Evolutionary conservation across 2,113 vertebrate species (phyloP).

Genomic region (Smithornis capensis): DNA sequence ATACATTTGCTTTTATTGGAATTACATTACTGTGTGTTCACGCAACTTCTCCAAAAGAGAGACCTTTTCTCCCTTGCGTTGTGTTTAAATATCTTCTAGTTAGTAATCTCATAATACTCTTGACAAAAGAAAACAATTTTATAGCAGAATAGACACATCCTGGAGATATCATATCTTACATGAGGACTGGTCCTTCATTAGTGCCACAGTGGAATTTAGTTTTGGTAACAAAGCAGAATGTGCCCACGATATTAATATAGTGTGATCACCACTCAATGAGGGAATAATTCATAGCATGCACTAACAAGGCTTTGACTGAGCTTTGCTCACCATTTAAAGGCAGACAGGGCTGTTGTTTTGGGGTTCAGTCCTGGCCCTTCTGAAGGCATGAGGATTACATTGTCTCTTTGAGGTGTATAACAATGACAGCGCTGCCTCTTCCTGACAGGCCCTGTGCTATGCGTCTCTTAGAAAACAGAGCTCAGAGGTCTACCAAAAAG

Average conservation of each 20-base stretch:
- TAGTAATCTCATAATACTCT: not conserved
- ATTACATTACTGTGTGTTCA: not conserved
- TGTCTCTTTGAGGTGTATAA: conserved; percentile 61
- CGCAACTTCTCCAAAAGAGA: conserved; percentile 2
- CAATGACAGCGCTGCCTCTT: conserved; percentile 54
- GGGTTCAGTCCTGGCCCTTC: conserved; percentile 44
- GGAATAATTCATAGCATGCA: conserved; percentile 32
- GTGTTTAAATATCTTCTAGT: conserved; percentile 42
- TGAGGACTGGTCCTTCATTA: conserved; percentile 43
- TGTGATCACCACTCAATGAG: conserved; percentile 15
- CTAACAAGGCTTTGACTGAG: conserved; percentile 34
- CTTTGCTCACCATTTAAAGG: conserved; percentile 39
- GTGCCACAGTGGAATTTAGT: not conserved
- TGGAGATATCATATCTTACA: conserved; percentile 14
- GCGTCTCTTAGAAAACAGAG: conserved; percentile 72
- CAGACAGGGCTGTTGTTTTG: conserved; percentile 57
- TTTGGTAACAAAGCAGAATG: conserved; percentile 49
- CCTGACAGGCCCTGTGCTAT: conserved; percentile 61
- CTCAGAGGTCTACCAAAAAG: conserved; percentile 75
- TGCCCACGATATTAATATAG: conserved; percentile 35
- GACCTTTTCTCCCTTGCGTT: not conserved
- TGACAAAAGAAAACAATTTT: conserved; percentile 3
- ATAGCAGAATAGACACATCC: conserved; percentile 22
- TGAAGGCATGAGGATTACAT: conserved; percentile 47
- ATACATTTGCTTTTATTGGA: not conserved